Evolutionary conservation across 2,888 invertebrate genomes (phyloP), one percentile per base, ranked within the genome.

Genomic region (Pemphredon lugubris): DNA sequence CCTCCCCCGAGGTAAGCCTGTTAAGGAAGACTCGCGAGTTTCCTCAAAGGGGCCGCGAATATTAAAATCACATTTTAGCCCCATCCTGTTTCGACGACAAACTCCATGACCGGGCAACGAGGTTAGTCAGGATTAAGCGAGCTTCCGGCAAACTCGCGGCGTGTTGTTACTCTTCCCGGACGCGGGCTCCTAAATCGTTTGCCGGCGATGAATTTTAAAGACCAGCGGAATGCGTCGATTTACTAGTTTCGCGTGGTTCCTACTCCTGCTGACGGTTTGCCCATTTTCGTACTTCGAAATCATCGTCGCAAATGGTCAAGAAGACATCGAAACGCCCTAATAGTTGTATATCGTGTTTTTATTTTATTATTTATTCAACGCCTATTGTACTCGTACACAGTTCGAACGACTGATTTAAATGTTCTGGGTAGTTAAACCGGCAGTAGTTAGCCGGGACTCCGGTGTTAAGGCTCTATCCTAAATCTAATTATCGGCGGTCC

Each of bases 11-110:
- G 66, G 74, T 81, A 86, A 88, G 84, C 84, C 82, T 84, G 86
- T 88, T 88, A 87, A 85, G 81, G 80, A 78, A 83, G 79, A 83
- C 79, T 79, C 83, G 72, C 60, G 83, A 83, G 82, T 83, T 84
- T 71, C 76, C 78, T 85, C 86, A 83, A 87, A 87, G 86, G 84
- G 82, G 83, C 82, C 75, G 83, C 82, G 84, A 86, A 87, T 87
- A 87, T 87, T 87, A 86, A 88, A 88, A 88, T 88, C 86, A 83
- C 83, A 86, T 87, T 88, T 87, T 82, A 84, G 75, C 81, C 80
- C 73, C 73, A 59, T 67, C 68, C 75, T 67, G 69, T 77, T 79
- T 80, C 81, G 72, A 75, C 78, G 79, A 80, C 81, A 79, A 82
- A 78, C 82, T 77, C 71, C 61, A 53, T 70, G 70, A 73, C 57